A percentile compares a stretch with the other conserved stretches of the same genome.
Evolutionary conservation across 2,797 vertebrate genomes (phyloP).

Genomic region (Cyclopterus lumpus): DNA sequence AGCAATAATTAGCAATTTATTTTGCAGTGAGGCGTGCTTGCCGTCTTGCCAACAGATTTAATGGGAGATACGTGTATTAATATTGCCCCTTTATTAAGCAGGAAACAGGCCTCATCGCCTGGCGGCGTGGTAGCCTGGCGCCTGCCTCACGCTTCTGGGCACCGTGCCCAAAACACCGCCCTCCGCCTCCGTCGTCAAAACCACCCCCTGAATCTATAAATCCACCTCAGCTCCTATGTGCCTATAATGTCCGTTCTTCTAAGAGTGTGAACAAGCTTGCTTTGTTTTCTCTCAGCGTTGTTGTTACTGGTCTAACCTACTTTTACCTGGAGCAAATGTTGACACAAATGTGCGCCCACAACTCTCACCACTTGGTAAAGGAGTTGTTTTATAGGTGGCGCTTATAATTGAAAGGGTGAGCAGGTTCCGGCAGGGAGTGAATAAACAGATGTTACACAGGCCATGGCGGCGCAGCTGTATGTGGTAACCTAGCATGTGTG

Average conservation of each 20-base stretch:
- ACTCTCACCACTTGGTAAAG: conserved; percentile 58
- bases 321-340: conserved; percentile 45
- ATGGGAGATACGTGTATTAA: conserved; percentile 88
- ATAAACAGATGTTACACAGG: conserved; percentile 82
- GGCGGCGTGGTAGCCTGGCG: conserved; percentile 80
- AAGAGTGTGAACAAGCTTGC: neutral
- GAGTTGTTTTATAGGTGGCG: conserved; percentile 74
- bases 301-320: conserved; percentile 10
- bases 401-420: conserved; percentile 84
- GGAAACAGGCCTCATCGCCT: conserved; percentile 87
- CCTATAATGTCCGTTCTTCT: conserved; percentile 3
- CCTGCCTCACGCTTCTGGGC: conserved; percentile 74
- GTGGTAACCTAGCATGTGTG: conserved; percentile 50
- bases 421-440: conserved; percentile 69
- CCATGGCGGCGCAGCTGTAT: conserved; percentile 51
- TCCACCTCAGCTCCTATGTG: conserved; percentile 31
- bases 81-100: conserved; percentile 90
- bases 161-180: conserved; percentile 75
- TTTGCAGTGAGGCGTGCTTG: conserved; percentile 68
- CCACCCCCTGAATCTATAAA: conserved; percentile 22
- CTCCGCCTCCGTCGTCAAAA: conserved; percentile 36
- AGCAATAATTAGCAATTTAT: conserved; percentile 14
- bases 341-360: conserved; percentile 19
- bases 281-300: conserved; percentile 2
- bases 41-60: conserved; percentile 86